Base-by-base conservation (phyloP, 2,888 invertebrate genomes). In the Nemotelus pantherinus region DNA sequence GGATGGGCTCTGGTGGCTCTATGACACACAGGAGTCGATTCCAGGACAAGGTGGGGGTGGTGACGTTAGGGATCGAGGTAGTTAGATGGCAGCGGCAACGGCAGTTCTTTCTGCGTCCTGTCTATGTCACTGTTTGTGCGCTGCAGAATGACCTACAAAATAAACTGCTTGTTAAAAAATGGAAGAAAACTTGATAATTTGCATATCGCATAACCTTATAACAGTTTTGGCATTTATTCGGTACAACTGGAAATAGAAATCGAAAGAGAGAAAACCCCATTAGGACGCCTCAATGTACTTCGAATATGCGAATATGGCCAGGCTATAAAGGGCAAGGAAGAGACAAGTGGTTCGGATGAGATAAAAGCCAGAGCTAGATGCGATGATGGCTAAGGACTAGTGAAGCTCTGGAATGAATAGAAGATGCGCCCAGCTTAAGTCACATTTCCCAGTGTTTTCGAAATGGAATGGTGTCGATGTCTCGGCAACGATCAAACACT, bases 151-250 rank as follows among this genome's bases (percentile, higher is more conserved):
- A 79, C 79, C 79, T 79, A 79, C 79, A 79, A 79, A 79, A 75
- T 79, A 79, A 79, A 79, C 79, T 78, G 79, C 78, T 79, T 78
- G 78, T 79, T 78, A 78, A 78, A 79, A 79, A 78, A 72, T 78
- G 76, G 76, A 76, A 79, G 72, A 77, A 50, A 77, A 77, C 48
- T 79, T 79, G 77, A 78, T 79, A 79, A 79, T 79, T 79, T 79
- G 79, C 79, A 79, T 79, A 78, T 78, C 79, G 75, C 77, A 79
- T 79, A 79, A 79, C 77, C 79, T 79, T 78, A 79, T 79, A 79
- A 79, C 77, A 77, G 78, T 77, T 79, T 78, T 79, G 79, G 78
- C 77, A 79, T 79, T 79, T 79, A 79, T 76, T 65, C 79, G 67
- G 67, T 67, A 68, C 76, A 77, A 77, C 67, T 68, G 68, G 57